These are phyloP conservation scores for Aphidoletes aphidimyza DNA, from an alignment of 2,888 invertebrate genomes.

Conservation along the genomic window DNA sequence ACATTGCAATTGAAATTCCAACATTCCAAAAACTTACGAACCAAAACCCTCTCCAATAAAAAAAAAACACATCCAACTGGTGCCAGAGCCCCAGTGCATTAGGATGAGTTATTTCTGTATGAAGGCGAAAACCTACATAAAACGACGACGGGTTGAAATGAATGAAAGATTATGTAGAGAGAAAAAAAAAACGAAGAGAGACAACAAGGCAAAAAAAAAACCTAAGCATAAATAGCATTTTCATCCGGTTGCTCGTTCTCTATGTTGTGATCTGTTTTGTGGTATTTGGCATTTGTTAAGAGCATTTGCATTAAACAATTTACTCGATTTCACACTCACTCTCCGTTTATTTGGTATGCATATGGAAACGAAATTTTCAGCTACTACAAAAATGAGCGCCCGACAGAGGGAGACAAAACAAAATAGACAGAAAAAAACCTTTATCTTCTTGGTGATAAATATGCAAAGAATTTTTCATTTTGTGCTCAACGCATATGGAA, in stretches of 20 bases:
- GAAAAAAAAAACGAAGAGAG: too few relatives aligned
- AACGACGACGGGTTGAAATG: slow-evolving; percentile 3
- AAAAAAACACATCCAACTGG: neutral
- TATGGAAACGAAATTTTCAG: slow-evolving; percentile 4
- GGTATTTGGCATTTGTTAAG: slow-evolving; percentile 46
- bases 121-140: neutral
- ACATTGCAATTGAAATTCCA: slow-evolving; percentile 44
- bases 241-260: neutral
- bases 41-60: neutral
- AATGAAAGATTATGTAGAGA: slow-evolving; percentile 28
- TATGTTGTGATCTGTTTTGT: slow-evolving; percentile 27
- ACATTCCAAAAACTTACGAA: neutral
- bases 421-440: neutral
- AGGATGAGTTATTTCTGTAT: neutral
- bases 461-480: slow-evolving; percentile 55
- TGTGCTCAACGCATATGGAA: neutral
- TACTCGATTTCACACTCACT: slow-evolving; percentile 16
- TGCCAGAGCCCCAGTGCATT: neutral
- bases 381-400: neutral
- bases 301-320: slow-evolving; percentile 51
- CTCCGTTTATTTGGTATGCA: neutral
- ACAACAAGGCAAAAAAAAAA: too few relatives aligned
- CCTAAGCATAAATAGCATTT: slow-evolving; percentile 42
- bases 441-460: slow-evolving; percentile 52
- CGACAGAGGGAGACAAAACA: neutral